These are phyloP conservation scores for Prorops nasuta DNA, from an alignment of 1,140 invertebrate species.

Conservation along the genomic window DNA sequence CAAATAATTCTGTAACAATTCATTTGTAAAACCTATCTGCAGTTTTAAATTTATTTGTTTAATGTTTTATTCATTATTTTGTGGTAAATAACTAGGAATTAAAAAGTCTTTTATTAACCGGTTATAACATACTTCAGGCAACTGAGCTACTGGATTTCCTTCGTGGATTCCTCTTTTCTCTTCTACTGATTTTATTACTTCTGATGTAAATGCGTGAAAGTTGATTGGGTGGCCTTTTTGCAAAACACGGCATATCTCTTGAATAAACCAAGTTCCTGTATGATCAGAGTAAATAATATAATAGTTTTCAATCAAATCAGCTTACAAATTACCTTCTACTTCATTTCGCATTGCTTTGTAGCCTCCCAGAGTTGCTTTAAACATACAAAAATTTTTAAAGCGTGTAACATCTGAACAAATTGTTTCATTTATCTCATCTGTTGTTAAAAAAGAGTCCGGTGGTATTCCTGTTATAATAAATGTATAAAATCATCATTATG, in stretches of 20 bases:
- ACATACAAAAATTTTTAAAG: conserved; percentile 22
- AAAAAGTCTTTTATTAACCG: not conserved
- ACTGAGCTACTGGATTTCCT: conserved; percentile 11
- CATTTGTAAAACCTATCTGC: too few relatives aligned
- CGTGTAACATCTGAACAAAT: not conserved
- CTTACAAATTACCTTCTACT: conserved; percentile 26
- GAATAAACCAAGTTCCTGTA: conserved; percentile 39
- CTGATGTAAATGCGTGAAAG: conserved; percentile 2
- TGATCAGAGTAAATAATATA: not conserved
- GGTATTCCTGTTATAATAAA: conserved; percentile 7
- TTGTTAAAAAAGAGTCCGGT: conserved; percentile 5
- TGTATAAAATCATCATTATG: too few relatives aligned
- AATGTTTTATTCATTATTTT: not conserved
- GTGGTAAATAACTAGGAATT: not conserved
- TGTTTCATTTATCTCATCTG: conserved; percentile 10
- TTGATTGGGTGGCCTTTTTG: conserved; percentile 13
- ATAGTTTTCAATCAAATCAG: not conserved
- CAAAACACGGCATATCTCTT: conserved; percentile 30
- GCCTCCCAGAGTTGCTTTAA: conserved; percentile 29
- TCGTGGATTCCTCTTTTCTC: conserved; percentile 12
- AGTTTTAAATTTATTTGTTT: too few relatives aligned
- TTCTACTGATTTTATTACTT: conserved; percentile 15
- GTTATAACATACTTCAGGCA: conserved; percentile 14
- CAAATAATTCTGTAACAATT: too few relatives aligned
- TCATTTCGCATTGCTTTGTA: conserved; percentile 28